Base-by-base conservation (phyloP, 2,113 vertebrate genomes). In the Riparia riparia region DNA sequence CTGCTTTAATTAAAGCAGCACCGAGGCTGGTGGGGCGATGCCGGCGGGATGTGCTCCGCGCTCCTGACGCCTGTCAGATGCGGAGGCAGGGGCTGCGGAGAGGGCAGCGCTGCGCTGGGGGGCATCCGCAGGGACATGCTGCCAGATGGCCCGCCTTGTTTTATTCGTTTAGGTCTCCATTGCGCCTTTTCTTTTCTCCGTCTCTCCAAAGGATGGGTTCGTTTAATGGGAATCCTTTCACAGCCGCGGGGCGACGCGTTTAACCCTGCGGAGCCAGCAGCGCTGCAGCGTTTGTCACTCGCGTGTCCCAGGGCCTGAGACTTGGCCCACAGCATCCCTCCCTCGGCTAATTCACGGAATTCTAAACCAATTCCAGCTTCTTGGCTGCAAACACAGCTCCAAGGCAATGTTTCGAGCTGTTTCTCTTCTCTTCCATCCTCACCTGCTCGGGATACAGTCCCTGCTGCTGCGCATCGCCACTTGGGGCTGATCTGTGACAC, bases 101-200 rank as follows among this genome's bases (percentile, higher is more conserved):
- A 77, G 87, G 94, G 83, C n/a, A 90, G 53, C 66, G 9, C 92
- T 82, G 91, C 56, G 7, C 37, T 37, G 7, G 37, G 93, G 81
- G 71, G 9, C 44, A 32, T 95, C 97, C 90, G 66, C 19, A 81
- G 97, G 97, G 97, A 97, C 4, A 45, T 29, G 82, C 37, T 47
- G 90, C 94, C 97, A 97, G 97, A 97, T 97, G 97, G 96, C 81
- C 63, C 16, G 82, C 83, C 80, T 96, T 61, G 41, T 95, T 96
- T 97, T 96, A 97, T 96, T 96, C 86, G 95, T 96, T 97, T 94
- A 90, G 54, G 15, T 51, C 89, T 93, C 82, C 76, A 86, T 96
- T 90, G 86, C 1, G 21, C 83, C 93, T 54, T 89, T 58, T 50
- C 84, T 73, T 90, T 45, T 58, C 90, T 80, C 78, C 65, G 2